Conservation (phyloP, 2,888 invertebrate genomes). For the Zelleria hepariella region DNA sequence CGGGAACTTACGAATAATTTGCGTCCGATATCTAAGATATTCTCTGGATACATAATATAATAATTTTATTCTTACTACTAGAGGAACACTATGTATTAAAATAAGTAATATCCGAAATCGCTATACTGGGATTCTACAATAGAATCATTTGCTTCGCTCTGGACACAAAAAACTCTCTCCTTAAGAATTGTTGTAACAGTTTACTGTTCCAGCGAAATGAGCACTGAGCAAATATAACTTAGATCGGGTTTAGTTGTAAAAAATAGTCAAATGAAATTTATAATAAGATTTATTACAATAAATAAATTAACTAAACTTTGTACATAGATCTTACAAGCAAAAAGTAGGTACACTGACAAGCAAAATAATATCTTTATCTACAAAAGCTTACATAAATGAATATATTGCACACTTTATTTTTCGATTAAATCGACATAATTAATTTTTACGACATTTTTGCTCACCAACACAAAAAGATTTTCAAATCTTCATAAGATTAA, state of each 20-base stretch:
- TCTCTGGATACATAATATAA: too few species aligned
- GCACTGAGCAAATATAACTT: neutral
- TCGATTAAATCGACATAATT: neutral
- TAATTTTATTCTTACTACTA: too few species aligned
- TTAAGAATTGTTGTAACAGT: too few species aligned
- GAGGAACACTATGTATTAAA: too few species aligned
- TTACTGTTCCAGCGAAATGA: neutral
- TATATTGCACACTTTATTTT: neutral
- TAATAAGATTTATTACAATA: neutral
- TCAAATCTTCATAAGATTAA: neutral
- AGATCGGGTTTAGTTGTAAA: neutral
- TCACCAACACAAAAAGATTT: too few species aligned
- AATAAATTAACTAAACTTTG: neutral
- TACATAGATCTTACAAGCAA: neutral
- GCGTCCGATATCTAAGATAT: too few species aligned
- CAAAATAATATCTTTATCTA: neutral
- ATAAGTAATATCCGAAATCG: too few species aligned
- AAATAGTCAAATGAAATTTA: neutral
- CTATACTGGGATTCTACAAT: too few species aligned
- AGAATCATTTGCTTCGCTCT: too few species aligned
- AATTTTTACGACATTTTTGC: neutral
- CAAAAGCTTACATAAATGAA: neutral
- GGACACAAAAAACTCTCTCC: too few species aligned
- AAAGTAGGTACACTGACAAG: neutral
- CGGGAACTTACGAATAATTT: too few species aligned